phyloP scores from a whole-genome alignment of 1,140 invertebrate genomes.

The Cataglyphis hispanica region DNA sequence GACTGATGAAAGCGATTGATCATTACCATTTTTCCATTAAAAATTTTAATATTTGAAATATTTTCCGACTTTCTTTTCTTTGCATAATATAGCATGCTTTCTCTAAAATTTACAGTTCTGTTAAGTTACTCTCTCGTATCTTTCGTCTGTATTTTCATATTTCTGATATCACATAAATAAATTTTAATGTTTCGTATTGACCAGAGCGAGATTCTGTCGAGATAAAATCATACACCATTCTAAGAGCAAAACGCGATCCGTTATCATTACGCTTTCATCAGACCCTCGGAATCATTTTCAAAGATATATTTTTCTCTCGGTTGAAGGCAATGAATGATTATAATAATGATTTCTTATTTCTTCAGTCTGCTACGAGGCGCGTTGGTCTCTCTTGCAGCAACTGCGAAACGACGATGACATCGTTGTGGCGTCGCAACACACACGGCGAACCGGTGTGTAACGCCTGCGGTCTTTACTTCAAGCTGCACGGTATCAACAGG shows the following conservation, averaged over 20 bases:
- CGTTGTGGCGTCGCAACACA: conserved; percentile 95
- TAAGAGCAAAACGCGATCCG: background rate
- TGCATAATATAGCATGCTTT: background rate
- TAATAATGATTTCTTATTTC: conserved; percentile 67
- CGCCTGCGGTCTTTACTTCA: conserved; percentile 96
- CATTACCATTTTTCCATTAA: conserved; percentile 6
- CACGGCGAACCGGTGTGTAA: conserved; percentile 96
- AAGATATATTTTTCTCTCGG: background rate
- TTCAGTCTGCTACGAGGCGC: conserved; percentile 89
- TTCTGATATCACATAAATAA: conserved; percentile 5
- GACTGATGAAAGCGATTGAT: conserved; percentile 1
- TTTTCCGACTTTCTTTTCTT: background rate
- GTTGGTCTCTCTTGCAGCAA: conserved; percentile 96
- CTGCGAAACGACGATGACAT: conserved; percentile 93
- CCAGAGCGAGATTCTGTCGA: background rate
- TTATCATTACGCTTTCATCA: conserved; percentile 5
- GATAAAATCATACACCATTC: background rate
- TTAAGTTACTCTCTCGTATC: conserved; percentile 5
- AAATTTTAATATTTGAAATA: background rate
- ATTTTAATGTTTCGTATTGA: background rate
- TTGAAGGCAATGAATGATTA: background rate
- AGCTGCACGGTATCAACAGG: conserved; percentile 94
- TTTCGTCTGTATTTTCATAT: background rate
- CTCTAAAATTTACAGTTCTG: background rate
- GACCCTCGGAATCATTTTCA: conserved; percentile 20